Base-by-base conservation (phyloP, 1,140 invertebrate genomes). In the Ceratina australensis region DNA sequence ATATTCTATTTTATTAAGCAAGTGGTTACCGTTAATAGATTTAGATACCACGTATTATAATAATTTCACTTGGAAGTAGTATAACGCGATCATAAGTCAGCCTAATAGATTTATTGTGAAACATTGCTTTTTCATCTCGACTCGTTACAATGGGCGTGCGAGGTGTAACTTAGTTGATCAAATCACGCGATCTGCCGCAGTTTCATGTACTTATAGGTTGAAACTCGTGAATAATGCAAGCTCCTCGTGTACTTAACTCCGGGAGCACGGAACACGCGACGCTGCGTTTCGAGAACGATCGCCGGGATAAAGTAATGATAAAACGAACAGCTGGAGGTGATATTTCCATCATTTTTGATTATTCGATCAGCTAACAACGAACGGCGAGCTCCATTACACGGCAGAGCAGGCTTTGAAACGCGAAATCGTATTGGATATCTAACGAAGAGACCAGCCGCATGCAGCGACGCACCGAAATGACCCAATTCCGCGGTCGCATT, bases 381-480 rank as follows among this genome's bases (percentile, higher is more conserved):
- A 50, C 64, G 16, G 42, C 16, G 33, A 66, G 73, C 81, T 81
- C 78, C 56, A 81, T 82, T 81, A 82, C 59, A 82, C 54, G 22
- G 22, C 59, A 26, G 66, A 81, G 77, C 24, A 65, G 7, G 49
- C 67, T 82, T 72, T 77, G 61, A 68, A 33, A n/a, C 72, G 61
- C 64, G 69, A 80, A 80, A 81, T 26, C 64, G 26, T 81, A 66
- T 81, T 80, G 60, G 64, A 60, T 54, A 54, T 75, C 28, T 75
- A 72, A 81, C 64, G 64, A 49, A 80, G 65, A 61, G 57, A 42
- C 56, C 52, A n/a, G 16, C 26, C 26, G 54, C 56, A 78, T 60
- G 52, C 71, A 67, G 59, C 69, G 59, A 81, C 78, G 80, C 80
- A 80, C 52, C 59, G 52, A 49, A 59, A 50, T 81, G 80, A 81